Base-by-base conservation (phyloP, 2,113 vertebrate genomes). In the Corvus moneduloides region DNA sequence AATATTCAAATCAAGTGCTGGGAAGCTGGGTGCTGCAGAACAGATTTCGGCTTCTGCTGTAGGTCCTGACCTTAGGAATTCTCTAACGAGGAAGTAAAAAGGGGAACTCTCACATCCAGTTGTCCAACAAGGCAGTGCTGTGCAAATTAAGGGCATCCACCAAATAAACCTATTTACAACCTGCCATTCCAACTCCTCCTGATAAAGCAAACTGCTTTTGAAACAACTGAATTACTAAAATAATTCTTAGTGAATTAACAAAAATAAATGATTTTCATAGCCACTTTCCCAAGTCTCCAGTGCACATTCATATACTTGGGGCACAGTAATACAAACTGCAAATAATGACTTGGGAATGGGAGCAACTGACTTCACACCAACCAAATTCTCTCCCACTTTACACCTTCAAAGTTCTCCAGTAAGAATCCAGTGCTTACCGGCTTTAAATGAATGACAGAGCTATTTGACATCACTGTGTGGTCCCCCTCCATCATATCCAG, bases 391-490 rank as follows among this genome's bases (percentile, higher is more conserved):
- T 83, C 73, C 32, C 62, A 18, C 58, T 93, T 76, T 18, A 73
- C 30, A 76, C 39, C 32, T 80, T 41, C 5, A 1, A 23, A 46
- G 59, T 22, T 49, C 17, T 8, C 37, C 64, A 55, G 62, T 16
- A 39, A 71, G 95, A 89, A 56, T 2, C 13, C 86, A 74, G 41
- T 7, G 96, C 98, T 98, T 97, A 99, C 99, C 89, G 99, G 99
- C 97, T 99, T 99, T 96, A 99, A 98, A 90, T 99, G 99, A 93
- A 99, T 99, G 96, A 99, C 99, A 54, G 99, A 99, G 97, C 98
- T 99, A 96, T 99, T 99, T 94, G 99, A 99, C 99, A 99, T 99
- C 96, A 99, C 99, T 7, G 99, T 99, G 97, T 99, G 99, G 98
- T 99, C 99, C 89, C 99, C 99, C 81, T 99, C 99, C 97, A 99